These are phyloP conservation scores for Amphipyra berbera DNA, from an alignment of 2,888 invertebrate species.

Conservation along the genomic window DNA sequence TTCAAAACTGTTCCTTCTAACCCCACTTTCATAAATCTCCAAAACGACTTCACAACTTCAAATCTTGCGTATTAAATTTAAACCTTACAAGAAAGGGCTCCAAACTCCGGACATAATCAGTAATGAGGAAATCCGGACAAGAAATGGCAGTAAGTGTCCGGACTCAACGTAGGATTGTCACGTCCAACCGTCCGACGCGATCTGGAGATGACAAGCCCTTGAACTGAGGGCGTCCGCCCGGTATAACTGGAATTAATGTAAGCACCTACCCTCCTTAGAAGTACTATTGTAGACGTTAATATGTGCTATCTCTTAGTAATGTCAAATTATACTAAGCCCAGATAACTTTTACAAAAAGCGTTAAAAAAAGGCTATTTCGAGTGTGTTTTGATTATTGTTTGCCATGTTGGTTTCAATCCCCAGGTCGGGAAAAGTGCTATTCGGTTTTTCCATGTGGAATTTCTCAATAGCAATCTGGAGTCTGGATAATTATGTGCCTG, in stretches of 20 bases:
- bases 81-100: conserved; percentile 38
- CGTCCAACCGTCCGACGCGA: conserved; percentile 32
- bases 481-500: no score
- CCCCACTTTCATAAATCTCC: conserved; percentile 30
- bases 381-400: no score
- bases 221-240: conserved; percentile 44
- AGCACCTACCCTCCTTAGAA: conserved; percentile 41
- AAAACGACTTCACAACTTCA: conserved; percentile 45
- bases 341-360: no score
- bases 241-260: conserved; percentile 57
- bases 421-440: no score
- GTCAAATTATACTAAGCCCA: conserved; percentile 6
- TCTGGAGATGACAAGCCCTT: conserved; percentile 54
- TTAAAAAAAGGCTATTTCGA: no score
- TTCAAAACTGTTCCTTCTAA: conserved; percentile 16
- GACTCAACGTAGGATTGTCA: conserved; percentile 44
- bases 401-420: no score
- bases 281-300: conserved; percentile 33
- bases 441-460: no score
- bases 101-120: conserved; percentile 56
- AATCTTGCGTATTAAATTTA: conserved; percentile 43
- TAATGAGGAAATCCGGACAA: conserved; percentile 53
- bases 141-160: conserved; percentile 45
- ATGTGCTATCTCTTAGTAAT: conserved; percentile 6
- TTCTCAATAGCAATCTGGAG: no score